These are phyloP conservation scores for Abramis brama DNA, from an alignment of 2,113 vertebrate genomes.

Conservation along the genomic window DNA sequence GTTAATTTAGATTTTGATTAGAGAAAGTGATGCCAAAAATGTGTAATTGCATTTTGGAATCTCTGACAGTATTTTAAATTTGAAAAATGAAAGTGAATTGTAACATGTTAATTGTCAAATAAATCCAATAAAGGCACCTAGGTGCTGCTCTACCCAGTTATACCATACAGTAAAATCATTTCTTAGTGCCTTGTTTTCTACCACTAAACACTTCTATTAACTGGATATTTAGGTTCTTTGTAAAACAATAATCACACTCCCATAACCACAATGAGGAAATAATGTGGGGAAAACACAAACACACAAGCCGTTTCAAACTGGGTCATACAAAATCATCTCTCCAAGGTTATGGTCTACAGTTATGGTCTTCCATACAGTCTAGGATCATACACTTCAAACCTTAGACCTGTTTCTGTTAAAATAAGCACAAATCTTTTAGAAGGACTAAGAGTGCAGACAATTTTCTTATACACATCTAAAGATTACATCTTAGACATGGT, in stretches of 20 bases:
- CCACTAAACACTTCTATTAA: background rate
- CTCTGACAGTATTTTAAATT: background rate
- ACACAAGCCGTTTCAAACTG: background rate
- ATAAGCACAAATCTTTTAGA: constrained; percentile 2
- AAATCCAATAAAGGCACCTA: background rate
- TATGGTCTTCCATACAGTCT: background rate
- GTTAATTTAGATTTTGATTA: background rate
- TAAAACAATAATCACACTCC: constrained; percentile 2
- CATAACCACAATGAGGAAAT: background rate
- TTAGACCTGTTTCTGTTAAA: constrained; percentile 1
- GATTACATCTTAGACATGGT: background rate
- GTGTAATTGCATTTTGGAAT: constrained; percentile 5
- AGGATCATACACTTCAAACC: background rate
- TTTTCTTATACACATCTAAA: background rate
- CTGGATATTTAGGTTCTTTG: background rate
- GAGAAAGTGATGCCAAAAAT: background rate
- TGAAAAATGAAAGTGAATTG: background rate
- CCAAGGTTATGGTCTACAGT: background rate
- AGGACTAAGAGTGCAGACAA: background rate
- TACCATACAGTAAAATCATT: background rate
- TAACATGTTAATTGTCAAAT: constrained; percentile 7
- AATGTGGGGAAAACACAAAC: constrained; percentile 14
- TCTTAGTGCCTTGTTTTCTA: background rate
- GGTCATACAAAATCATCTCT: background rate
- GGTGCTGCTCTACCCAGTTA: background rate